Percentiles rank a stretch among this genome's conserved stretches.
Evolutionary conservation across 2,113 vertebrate genomes (phyloP).

Genomic region (Piprites chloris): DNA sequence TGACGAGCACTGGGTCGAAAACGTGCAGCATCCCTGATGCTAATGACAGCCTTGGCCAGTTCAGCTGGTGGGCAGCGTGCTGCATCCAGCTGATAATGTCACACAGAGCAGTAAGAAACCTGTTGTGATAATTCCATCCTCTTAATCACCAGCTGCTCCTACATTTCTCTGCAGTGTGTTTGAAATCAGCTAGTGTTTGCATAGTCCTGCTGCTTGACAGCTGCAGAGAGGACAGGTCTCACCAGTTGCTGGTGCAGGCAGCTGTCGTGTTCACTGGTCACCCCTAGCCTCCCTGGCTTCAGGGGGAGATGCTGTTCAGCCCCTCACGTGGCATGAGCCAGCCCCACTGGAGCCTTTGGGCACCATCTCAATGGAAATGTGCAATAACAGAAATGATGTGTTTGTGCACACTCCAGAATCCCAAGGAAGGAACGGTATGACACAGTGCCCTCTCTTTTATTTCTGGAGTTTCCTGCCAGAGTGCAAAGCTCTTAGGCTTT

Average conservation of each 20-base stretch:
- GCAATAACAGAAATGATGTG: neutral
- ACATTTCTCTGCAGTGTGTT: neutral
- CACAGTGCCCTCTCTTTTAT: neutral
- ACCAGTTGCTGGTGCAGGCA: neutral
- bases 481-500: neutral
- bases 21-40: neutral
- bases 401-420: neutral
- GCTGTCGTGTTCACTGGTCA: rapidly evolving
- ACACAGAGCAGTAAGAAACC: neutral
- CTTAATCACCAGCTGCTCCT: slow-evolving; percentile 14
- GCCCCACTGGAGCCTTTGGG: neutral
- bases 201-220: neutral
- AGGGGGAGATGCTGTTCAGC: neutral
- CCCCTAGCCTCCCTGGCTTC: neutral
- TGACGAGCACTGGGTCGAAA: neutral
- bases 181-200: neutral
- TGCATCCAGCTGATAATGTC: neutral
- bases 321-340: rapidly evolving
- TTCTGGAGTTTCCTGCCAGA: neutral
- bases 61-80: neutral
- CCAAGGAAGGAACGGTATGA: neutral
- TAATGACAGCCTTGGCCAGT: neutral
- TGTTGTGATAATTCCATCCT: neutral
- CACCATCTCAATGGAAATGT: neutral
- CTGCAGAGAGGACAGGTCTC: neutral